phyloP scores from a whole-genome alignment of 2,113 vertebrate species.

The Halcyon malimbica region DNA sequence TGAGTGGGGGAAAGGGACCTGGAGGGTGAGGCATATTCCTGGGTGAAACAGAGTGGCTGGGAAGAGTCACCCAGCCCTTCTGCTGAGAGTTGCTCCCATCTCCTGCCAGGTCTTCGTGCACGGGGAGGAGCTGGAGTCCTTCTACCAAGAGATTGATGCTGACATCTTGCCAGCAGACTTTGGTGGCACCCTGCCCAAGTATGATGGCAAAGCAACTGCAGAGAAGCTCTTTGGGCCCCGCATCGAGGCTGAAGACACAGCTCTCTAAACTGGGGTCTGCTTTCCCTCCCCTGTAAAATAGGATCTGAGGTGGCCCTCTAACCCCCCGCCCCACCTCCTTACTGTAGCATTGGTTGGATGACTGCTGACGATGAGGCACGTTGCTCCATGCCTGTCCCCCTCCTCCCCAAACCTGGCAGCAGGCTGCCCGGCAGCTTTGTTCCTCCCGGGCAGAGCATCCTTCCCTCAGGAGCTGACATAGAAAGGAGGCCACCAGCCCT shows the following conservation, averaged over 20 bases:
- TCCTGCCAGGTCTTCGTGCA: constrained; percentile 89
- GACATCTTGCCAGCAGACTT: constrained; percentile 91
- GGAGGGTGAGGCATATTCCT: not conserved
- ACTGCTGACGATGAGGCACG: accelerated
- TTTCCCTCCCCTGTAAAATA: not conserved
- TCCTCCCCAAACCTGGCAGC: not conserved
- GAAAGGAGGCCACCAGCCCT: not conserved
- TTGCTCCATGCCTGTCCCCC: not conserved
- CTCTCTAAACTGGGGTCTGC: constrained; percentile 73
- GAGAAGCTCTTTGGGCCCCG: constrained; percentile 86
- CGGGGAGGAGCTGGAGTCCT: constrained; percentile 88
- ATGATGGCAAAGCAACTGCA: constrained; percentile 82
- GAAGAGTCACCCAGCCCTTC: not conserved
- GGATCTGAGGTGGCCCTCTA: not conserved
- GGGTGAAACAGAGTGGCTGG: accelerated
- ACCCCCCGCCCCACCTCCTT: not conserved
- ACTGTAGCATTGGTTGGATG: not conserved
- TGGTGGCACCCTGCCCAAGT: constrained; percentile 84
- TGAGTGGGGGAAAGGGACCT: constrained; percentile 54
- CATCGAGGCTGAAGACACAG: constrained; percentile 84
- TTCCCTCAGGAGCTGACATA: not conserved
- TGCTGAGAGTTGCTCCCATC: not conserved
- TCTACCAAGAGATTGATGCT: constrained; percentile 86
- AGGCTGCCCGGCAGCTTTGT: not conserved
- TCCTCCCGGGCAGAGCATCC: not conserved